A percentile compares a stretch with the other conserved stretches of the same genome.
These are phyloP conservation scores for Petaurus breviceps DNA, from an alignment of 2,113 vertebrate species.

Conservation along the genomic window DNA sequence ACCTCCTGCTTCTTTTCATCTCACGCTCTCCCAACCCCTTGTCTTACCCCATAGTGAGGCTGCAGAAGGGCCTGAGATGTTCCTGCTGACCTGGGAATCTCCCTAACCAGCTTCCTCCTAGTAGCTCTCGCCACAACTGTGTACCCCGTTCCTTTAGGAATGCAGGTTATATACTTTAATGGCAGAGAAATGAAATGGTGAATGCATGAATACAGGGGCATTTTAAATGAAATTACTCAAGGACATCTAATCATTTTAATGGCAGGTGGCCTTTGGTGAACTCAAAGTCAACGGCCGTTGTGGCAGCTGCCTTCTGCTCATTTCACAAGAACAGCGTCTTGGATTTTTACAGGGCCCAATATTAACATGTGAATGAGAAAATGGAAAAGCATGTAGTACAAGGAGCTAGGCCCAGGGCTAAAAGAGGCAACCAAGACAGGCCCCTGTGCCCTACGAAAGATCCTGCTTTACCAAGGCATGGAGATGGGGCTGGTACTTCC, in stretches of 20 bases:
- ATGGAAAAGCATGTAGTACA: background rate
- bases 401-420: background rate
- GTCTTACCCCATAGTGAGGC: background rate
- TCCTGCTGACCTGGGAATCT: background rate
- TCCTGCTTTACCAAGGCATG: background rate
- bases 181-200: background rate
- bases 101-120: background rate
- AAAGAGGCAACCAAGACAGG: background rate
- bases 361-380: background rate
- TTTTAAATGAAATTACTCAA: background rate
- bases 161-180: background rate
- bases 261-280: background rate
- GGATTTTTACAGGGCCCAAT: background rate
- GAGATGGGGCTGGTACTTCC: background rate
- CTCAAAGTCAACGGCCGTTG: background rate
- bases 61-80: too few species aligned
- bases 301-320: background rate
- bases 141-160: background rate
- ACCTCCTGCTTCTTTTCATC: background rate
- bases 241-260: background rate
- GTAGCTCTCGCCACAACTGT: background rate
- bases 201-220: background rate
- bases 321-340: background rate
- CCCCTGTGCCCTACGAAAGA: too few species aligned
- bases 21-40: background rate